phyloP scores from a whole-genome alignment of 2,113 vertebrate species.

The Solenodon paradoxus region DNA sequence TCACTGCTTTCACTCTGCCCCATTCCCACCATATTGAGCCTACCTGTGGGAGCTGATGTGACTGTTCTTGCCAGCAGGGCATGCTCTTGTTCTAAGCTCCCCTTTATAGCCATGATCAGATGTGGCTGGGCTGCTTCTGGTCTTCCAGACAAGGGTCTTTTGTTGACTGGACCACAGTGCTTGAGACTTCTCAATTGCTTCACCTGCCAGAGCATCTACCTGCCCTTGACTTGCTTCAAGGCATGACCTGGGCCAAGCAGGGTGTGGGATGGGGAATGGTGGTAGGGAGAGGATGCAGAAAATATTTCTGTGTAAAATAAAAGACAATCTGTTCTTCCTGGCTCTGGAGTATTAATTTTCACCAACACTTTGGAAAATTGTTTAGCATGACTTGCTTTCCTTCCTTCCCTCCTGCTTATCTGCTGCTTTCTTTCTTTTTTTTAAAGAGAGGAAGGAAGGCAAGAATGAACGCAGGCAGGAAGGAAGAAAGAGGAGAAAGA shows the following conservation, averaged over 20 bases:
- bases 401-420: too few species aligned
- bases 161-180: background rate
- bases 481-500: too few species aligned
- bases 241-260: background rate
- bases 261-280: too few species aligned
- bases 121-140: background rate
- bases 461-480: too few species aligned
- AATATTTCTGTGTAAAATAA: conserved; percentile 54
- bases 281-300: background rate
- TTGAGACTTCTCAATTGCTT: background rate
- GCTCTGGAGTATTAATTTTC: conserved; percentile 19
- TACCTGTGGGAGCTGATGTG: background rate
- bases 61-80: background rate
- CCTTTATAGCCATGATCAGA: background rate
- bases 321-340: conserved; percentile 33
- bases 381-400: too few species aligned
- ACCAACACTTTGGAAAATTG: background rate
- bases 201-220: background rate
- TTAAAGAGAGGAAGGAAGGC: too few species aligned
- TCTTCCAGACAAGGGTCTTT: background rate
- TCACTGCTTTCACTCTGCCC: background rate
- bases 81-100: background rate
- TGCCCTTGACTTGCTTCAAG: background rate
- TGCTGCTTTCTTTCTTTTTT: too few species aligned
- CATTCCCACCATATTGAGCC: background rate